Base-by-base conservation (phyloP, 2,797 vertebrate genomes). In the Decapterus maruadsi region DNA sequence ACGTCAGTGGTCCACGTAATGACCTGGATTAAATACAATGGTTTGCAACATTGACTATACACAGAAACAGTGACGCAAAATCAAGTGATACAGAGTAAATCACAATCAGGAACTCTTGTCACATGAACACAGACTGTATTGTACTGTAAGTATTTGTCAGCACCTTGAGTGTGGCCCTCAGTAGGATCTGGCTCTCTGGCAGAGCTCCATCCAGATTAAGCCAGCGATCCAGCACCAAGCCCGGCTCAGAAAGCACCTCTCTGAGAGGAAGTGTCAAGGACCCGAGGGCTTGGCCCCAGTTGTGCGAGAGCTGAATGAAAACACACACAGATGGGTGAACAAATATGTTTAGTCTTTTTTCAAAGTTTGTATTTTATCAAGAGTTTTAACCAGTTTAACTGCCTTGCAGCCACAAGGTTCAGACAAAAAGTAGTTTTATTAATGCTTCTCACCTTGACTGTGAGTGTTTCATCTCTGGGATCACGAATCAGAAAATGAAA, bases 141-240 rank as follows among this genome's bases (percentile, higher is more conserved):
- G 36, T 8, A 22, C 16, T 22, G 40, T 11, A 72, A 75, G 8
- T 12, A 11, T 77, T 26, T 71, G 48, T 46, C 88, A 81, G 94
- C 80, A 98, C 97, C 95, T 96, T 96, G 17, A 99, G 93, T 51
- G 94, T 94, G 8, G 87, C 94, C 89, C 95, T 95, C 87, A 99
- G 87, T 1, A 99, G 91, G 78, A 98, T 89, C 91, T 97, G 96
- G 85, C 94, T 96, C 89, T 92, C 90, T 20, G 96, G 92, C 22
- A 95, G 92, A 1, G 93, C 95, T 61, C 92, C 95, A 53, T 86
- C 92, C 87, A 98, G 91, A 1, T 51, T 80, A 45, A 97, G 86
- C 97, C 97, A 99, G 12, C 75, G 92, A 81, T 98, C 97, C 69
- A 98, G 83, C 48, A 94, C 92, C 70, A 98, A 86, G 55, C 42